Conservation (phyloP, 2,113 vertebrate species). For the Anguilla japonica region DNA sequence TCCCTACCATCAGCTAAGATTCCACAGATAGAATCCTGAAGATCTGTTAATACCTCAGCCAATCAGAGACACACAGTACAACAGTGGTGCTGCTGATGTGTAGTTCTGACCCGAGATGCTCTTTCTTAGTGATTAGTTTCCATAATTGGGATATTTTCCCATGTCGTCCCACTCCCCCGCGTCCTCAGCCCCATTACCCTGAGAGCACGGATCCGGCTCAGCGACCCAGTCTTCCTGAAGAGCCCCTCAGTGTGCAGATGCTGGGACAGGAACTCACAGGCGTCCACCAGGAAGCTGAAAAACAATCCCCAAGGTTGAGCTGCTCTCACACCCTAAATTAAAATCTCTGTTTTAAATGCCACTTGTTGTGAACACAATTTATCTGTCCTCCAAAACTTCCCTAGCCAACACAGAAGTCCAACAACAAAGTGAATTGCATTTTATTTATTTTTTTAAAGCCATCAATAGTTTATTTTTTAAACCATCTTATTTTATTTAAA, state of each 20-base stretch:
- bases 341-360: background rate
- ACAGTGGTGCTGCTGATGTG: too few species aligned
- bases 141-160: background rate
- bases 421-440: too few species aligned
- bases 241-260: constrained; percentile 62
- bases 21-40: too few species aligned
- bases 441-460: too few species aligned
- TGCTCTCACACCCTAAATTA: background rate
- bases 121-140: background rate
- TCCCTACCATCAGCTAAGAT: too few species aligned
- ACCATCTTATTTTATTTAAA: too few species aligned
- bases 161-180: background rate
- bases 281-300: constrained; percentile 60
- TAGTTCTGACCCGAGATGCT: too few species aligned
- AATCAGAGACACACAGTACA: too few species aligned
- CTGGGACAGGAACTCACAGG: constrained; percentile 52
- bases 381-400: background rate
- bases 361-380: background rate
- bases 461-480: too few species aligned
- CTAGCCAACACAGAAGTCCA: background rate
- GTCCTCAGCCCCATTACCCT: constrained; percentile 45
- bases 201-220: constrained; percentile 56
- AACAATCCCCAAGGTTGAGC: background rate
- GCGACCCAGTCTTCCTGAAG: constrained; percentile 64
- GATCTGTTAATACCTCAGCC: too few species aligned